A percentile compares a stretch with the other conserved stretches of the same genome.
Conservation (phyloP, 2,797 vertebrate genomes). For the Melanotaenia boesemani region DNA sequence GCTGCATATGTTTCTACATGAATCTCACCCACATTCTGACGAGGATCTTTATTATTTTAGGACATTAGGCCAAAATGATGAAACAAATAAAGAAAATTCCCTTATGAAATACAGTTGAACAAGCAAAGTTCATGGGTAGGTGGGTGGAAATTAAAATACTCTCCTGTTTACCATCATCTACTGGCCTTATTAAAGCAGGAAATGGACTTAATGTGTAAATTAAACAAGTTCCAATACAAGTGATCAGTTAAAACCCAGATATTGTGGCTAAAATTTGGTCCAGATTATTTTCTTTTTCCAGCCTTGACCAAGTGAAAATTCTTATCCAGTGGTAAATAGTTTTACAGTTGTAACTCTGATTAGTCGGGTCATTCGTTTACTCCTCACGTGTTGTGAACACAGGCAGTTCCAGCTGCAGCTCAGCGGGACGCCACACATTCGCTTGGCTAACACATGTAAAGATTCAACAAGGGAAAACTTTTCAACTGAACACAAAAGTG, state of each 20-base stretch:
- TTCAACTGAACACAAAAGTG: constrained; percentile 9
- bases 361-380: constrained; percentile 15
- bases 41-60: constrained; percentile 9
- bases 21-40: constrained; percentile 1
- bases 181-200: constrained; percentile 39
- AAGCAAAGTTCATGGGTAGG: constrained; percentile 4
- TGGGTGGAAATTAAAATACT: constrained; percentile 18
- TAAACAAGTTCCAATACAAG: background rate
- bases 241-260: constrained; percentile 18
- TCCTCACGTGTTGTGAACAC: too few species aligned
- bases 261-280: constrained; percentile 19
- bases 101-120: constrained; percentile 36
- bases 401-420: constrained; percentile 17
- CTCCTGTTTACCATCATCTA: constrained; percentile 17
- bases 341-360: constrained; percentile 30
- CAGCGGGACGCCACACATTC: constrained; percentile 27
- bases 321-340: constrained; percentile 7
- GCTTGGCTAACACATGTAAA: constrained; percentile 28
- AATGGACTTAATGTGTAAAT: constrained; percentile 37
- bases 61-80: background rate
- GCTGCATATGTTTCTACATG: background rate
- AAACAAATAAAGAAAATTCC: constrained; percentile 21
- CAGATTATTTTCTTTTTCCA: background rate
- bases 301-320: background rate
- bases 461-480: constrained; percentile 26